A percentile compares a stretch with the other conserved stretches of the same genome.
phyloP scores from a whole-genome alignment of 2,888 invertebrate genomes.

The Drosophila emarginata region DNA sequence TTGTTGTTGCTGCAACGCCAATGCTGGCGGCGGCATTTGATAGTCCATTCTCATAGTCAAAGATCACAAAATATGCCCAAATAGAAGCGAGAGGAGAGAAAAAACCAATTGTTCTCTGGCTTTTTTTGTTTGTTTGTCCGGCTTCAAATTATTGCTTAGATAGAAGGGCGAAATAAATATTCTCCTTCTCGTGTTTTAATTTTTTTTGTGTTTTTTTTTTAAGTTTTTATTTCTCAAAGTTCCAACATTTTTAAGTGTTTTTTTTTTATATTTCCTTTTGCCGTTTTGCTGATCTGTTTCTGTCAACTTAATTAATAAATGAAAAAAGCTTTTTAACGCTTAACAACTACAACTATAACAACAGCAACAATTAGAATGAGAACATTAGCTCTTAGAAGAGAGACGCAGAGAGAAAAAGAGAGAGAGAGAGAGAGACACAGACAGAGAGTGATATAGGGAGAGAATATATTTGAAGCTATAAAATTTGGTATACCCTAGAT shows the following conservation, averaged over 20 bases:
- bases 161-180: neutral
- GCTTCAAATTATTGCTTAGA: neutral
- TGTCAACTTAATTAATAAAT: conserved; percentile 35
- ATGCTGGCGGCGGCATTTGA: conserved; percentile 81
- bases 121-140: neutral
- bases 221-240: conserved; percentile 18
- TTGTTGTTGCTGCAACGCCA: conserved; percentile 78
- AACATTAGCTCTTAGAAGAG: neutral
- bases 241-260: conserved; percentile 22
- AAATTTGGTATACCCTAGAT: conserved; percentile 25
- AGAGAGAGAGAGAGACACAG: neutral
- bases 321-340: conserved; percentile 60
- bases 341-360: conserved; percentile 34
- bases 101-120: neutral
- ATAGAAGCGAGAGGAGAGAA: neutral
- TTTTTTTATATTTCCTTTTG: conserved; percentile 15
- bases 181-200: conserved; percentile 14
- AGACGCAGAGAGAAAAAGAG: neutral
- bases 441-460: conserved; percentile 8
- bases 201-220: conserved; percentile 16
- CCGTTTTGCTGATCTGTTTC: conserved; percentile 5
- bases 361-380: conserved; percentile 24
- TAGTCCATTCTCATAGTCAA: conserved; percentile 82
- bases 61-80: conserved; percentile 38
- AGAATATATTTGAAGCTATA: neutral